These are phyloP conservation scores for Psilopsiagon aymara DNA, from an alignment of 2,113 vertebrate species.

Conservation along the genomic window DNA sequence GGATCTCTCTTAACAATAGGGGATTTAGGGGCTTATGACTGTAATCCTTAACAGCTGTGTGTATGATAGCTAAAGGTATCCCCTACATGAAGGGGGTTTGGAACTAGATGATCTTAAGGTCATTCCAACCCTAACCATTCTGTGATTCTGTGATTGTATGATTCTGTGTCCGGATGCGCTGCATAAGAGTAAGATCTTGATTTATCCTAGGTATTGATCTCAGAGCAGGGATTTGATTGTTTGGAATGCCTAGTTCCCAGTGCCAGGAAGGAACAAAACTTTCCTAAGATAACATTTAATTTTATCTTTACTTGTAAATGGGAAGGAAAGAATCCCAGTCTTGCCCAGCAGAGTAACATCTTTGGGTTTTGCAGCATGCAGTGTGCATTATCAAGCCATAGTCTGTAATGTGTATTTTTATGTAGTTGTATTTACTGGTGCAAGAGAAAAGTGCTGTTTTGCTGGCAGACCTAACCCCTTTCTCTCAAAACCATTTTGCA, in stretches of 20 bases:
- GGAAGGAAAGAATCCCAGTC: background rate
- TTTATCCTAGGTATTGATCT: background rate
- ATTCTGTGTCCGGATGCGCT: background rate
- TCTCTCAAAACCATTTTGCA: background rate
- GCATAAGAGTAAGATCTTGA: background rate
- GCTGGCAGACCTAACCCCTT: background rate
- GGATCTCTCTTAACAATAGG: background rate
- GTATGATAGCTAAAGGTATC: background rate
- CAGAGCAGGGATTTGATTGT: background rate
- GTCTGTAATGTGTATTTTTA: rapidly evolving
- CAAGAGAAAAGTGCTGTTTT: background rate
- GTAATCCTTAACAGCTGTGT: background rate
- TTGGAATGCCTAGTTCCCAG: background rate
- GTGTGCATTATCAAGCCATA: rapidly evolving
- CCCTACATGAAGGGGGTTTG: background rate
- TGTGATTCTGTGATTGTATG: background rate
- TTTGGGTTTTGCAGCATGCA: background rate
- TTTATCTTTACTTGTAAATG: background rate
- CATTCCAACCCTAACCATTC: background rate
- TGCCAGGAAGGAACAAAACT: background rate
- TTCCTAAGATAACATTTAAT: background rate
- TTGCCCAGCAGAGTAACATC: background rate
- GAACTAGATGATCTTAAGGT: background rate
- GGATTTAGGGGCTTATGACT: background rate
- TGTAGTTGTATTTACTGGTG: background rate